These are phyloP conservation scores for Apaloderma vittatum DNA, from an alignment of 2,113 vertebrate species.

Conservation along the genomic window DNA sequence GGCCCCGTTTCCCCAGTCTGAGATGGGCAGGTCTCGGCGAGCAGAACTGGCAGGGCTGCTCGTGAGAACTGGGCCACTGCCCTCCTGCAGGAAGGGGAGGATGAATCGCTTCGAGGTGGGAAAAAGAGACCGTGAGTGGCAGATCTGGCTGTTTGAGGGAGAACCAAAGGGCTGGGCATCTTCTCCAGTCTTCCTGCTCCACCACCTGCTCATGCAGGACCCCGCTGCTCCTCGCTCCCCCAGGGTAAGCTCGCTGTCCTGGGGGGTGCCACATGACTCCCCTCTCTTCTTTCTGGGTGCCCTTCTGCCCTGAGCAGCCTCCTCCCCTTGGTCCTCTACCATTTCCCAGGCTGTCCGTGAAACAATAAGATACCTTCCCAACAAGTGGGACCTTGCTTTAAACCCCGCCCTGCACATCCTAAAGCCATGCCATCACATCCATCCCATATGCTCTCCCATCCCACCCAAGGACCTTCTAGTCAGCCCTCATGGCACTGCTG, in stretches of 20 bases:
- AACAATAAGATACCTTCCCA: not conserved
- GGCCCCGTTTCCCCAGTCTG: not conserved
- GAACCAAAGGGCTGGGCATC: not conserved
- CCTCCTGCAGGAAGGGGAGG: not conserved
- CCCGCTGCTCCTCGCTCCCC: fast-evolving
- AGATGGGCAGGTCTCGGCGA: not conserved
- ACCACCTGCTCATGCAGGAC: not conserved
- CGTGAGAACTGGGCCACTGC: not conserved
- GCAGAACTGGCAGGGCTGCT: not conserved
- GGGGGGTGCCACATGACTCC: too few species aligned
- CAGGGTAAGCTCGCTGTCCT: fast-evolving
- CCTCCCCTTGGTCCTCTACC: not conserved
- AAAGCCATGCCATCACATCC: not conserved
- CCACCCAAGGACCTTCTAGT: not conserved
- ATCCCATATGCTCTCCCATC: fast-evolving
- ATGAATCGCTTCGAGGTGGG: not conserved
- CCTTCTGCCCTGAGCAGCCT: not conserved
- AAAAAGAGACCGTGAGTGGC: not conserved
- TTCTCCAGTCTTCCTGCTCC: not conserved
- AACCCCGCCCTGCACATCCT: not conserved
- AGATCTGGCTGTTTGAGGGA: not conserved
- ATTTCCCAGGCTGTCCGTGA: not conserved
- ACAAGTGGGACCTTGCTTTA: not conserved
- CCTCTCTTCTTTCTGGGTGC: not conserved
- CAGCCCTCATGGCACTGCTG: fast-evolving